Evolutionary conservation across 92 coral and sea anemone genomes (phyloP).

Genomic region (Hydrozoanthus gracilis): DNA sequence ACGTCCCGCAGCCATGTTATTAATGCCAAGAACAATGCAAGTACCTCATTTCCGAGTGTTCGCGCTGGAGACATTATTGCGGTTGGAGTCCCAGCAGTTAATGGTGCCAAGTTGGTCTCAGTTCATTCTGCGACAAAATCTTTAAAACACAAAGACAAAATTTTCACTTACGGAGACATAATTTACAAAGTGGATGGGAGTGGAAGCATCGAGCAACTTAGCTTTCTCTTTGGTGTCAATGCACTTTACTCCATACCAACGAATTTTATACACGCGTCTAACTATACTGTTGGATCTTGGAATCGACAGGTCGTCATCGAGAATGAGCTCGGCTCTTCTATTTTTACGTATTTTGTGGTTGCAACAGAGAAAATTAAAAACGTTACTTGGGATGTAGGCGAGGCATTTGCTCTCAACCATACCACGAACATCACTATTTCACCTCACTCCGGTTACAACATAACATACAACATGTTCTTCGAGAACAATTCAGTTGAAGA

Average conservation of each 20-base stretch:
- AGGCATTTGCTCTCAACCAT: constrained; percentile 23
- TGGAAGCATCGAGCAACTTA: not conserved
- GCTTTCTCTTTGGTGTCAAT: constrained; percentile 29
- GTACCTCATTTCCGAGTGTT: constrained; percentile 34
- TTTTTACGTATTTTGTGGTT: constrained; percentile 4
- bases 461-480: constrained; percentile 55
- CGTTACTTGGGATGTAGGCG: constrained; percentile 56
- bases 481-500: constrained; percentile 27
- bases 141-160: constrained; percentile 10
- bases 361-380: constrained; percentile 51
- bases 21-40: constrained; percentile 25
- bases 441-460: constrained; percentile 67
- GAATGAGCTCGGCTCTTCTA: constrained; percentile 4
- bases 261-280: constrained; percentile 6
- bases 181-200: constrained; percentile 23
- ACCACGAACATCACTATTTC: constrained; percentile 46
- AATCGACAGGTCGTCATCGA: constrained; percentile 37
- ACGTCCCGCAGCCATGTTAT: constrained; percentile 50
- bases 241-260: constrained; percentile 49
- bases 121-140: constrained; percentile 24
- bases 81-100: constrained; percentile 47
- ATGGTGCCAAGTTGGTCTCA: constrained; percentile 54
- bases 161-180: constrained; percentile 25
- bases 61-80: constrained; percentile 65
- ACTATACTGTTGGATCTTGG: constrained; percentile 60